Base-by-base conservation (phyloP, 1,140 invertebrate genomes). In the Periplaneta americana region DNA sequence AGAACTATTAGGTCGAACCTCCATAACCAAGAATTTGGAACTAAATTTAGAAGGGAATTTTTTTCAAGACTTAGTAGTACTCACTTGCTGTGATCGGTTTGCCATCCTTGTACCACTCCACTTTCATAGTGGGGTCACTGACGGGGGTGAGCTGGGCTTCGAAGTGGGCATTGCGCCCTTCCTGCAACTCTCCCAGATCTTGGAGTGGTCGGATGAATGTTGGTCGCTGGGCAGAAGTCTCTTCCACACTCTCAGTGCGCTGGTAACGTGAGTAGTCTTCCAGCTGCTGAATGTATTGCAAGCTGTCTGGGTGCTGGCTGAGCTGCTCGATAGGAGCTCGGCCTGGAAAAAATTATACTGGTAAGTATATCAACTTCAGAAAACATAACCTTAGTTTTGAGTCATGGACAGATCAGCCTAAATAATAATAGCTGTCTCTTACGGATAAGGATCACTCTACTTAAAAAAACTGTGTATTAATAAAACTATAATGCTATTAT, bases 61-160 rank as follows among this genome's bases (percentile, higher is more conserved):
- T n/a, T n/a, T n/a, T n/a, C n/a, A n/a, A n/a, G n/a, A n/a, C n/a
- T n/a, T n/a, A 66, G 28, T n/a, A 66, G 22, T 66, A 86, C 88
- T 88, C 85, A 91, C 97, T 98, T 87, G 95, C 94, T 90, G 96
- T 98, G 84, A 98, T 96, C 74, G 96, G 92, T 88, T 93, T 93
- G 85, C 97, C 98, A 93, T 99, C 97, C 90, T 98, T 98, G 89
- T 96, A 98, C 98, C 98, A 99, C 89, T 99, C 98, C 85, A 99
- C 96, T 90, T 94, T 94, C 98, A 99, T 99, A 32, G 96, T 97
- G 28, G 98, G 97, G 88, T 99, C 98, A 85, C 96, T 98, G 35
- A 98, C 95, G 82, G 98, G 98, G 79, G 95, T 96, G 0, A 99
- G 91, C 87, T 98, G 96, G 83, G 95, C 97, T 91, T 99, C 97